Base-by-base conservation (phyloP, 2,888 invertebrate species). In the Leptopilina drosophilae region DNA sequence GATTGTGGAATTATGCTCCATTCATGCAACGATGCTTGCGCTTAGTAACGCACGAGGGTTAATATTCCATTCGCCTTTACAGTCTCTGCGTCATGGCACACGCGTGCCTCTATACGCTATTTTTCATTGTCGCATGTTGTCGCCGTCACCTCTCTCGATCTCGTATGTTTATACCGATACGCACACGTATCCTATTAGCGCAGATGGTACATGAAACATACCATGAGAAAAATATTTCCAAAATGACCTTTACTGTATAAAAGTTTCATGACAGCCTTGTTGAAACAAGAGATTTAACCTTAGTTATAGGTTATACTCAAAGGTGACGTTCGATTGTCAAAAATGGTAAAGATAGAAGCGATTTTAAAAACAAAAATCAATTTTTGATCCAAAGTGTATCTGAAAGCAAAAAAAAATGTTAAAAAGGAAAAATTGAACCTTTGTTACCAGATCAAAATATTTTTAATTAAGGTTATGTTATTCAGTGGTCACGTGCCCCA, bases 221-320 rank as follows among this genome's bases (percentile, higher is more conserved):
- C 46, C 82, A 82, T 82, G 80, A 78, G 81, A 82, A 82, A 81
- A 80, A 83, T 82, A 75, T 42, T 42, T 42, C 78, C 12, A 11
- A 12, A 11, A 59, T 59, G 78, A 15, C 78, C 79, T 79, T 79
- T 79, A 33, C 33, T 3, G 3, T 33, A 33, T 33, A 33, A 1
- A 20, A 20, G 20, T 33, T 33, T 33, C 33, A 33, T 33, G 33
- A 2, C 33, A 33, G 79, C 77, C 49, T 7, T 7, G 73, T 75
- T 33, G 33, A 33, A 33, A 33, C 33, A 3, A 33, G 2, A 33
- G 3, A 33, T 33, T 33, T 4, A 5, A 33, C 33, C 5, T 33
- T 33, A 33, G 33, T 33, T 33, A 33, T 33, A 33, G 33, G 2
- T 33, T 33, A 33, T 33, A 33, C 5, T 5, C 33, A 33, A 1